These are phyloP conservation scores for Actinia tenebrosa DNA, from an alignment of 64 coral and sea anemone genomes.

Conservation along the genomic window DNA sequence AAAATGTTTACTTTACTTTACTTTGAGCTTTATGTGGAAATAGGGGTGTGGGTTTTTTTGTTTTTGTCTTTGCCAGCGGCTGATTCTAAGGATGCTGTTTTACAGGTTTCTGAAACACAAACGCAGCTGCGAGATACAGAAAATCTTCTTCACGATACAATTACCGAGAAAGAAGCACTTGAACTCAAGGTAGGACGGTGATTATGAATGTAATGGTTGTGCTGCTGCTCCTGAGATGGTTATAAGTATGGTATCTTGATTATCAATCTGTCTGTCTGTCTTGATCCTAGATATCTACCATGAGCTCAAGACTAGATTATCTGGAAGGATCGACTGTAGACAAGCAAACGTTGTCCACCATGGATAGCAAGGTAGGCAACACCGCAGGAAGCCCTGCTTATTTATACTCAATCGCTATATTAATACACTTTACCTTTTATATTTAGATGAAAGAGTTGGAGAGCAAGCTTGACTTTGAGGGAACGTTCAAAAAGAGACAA, in stretches of 20 bases:
- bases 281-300: constrained; percentile 10
- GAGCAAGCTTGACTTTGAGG: constrained; percentile 46
- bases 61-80: too few relatives aligned
- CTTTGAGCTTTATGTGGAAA: too few relatives aligned
- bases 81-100: too few relatives aligned
- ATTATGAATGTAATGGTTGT: not conserved
- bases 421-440: not conserved
- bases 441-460: constrained; percentile 56
- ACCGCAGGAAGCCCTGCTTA: not conserved
- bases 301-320: constrained; percentile 32
- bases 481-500: constrained; percentile 54
- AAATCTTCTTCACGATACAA: constrained; percentile 43
- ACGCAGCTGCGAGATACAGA: constrained; percentile 38
- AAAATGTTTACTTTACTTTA: not conserved
- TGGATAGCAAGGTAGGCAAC: constrained; percentile 57
- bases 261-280: too few relatives aligned
- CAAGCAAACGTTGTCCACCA: constrained; percentile 38
- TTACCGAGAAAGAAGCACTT: constrained; percentile 44
- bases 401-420: not conserved
- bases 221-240: too few relatives aligned
- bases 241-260: not conserved
- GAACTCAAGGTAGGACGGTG: constrained; percentile 13
- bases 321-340: constrained; percentile 51
- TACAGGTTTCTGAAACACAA: constrained; percentile 42
- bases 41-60: too few relatives aligned